These are phyloP conservation scores for Pocillopora damicornis DNA, from an alignment of 64 coral and sea anemone species.

Conservation along the genomic window DNA sequence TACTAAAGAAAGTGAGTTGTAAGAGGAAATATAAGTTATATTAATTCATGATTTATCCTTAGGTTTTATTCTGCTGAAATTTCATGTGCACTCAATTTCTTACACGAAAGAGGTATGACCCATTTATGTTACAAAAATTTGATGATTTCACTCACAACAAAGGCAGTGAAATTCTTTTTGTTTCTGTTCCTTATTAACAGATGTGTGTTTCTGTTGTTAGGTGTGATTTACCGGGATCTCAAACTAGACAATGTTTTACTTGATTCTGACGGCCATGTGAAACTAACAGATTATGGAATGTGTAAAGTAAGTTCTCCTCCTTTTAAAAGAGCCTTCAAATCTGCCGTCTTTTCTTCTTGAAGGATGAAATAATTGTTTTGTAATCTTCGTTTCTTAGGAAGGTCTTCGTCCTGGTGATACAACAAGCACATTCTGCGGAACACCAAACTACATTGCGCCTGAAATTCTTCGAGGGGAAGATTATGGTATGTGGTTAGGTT, in stretches of 20 bases:
- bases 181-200: too few relatives aligned
- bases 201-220: conserved; percentile 28
- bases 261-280: conserved; percentile 96
- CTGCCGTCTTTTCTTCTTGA: neutral
- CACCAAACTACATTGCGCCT: conserved; percentile 99
- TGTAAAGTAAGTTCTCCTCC: conserved; percentile 72
- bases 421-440: conserved; percentile 99
- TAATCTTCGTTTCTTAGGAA: conserved; percentile 47
- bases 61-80: conserved; percentile 99
- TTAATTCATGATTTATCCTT: neutral
- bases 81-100: conserved; percentile 91
- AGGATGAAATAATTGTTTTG: neutral
- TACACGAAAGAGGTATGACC: conserved; percentile 88
- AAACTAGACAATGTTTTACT: conserved; percentile 94
- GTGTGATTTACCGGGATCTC: conserved; percentile 97
- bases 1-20: too few relatives aligned
- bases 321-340: neutral
- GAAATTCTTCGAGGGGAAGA: conserved; percentile 96
- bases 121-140: neutral
- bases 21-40: too few relatives aligned
- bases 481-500: conserved; percentile 64
- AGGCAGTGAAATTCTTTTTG: neutral
- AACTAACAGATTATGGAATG: conserved; percentile 99
- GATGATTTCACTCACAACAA: neutral
- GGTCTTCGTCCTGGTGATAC: conserved; percentile 91